These are phyloP conservation scores for Polypedilum vanderplanki DNA, from an alignment of 1,140 invertebrate species.

Conservation along the genomic window DNA sequence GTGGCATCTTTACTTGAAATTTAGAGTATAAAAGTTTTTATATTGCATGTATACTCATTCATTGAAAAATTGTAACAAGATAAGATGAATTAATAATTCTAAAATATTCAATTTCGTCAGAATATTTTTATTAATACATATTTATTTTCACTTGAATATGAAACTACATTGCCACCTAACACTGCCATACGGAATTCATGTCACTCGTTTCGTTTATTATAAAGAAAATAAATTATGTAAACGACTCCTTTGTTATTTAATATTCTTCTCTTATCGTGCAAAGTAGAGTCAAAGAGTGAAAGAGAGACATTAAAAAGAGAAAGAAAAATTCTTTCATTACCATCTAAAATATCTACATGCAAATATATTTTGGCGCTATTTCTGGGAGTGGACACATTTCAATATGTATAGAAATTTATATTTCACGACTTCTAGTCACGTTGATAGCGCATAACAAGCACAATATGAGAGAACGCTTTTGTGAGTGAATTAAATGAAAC, in stretches of 20 bases:
- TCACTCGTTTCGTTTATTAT: background rate
- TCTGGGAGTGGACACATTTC: background rate
- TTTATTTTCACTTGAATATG: no score
- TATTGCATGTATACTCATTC: background rate
- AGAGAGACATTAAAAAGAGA: background rate
- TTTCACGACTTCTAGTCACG: constrained; percentile 10
- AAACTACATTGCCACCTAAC: background rate
- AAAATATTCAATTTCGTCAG: no score
- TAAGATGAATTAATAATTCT: no score
- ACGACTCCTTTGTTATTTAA: background rate
- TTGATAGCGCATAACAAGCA: background rate
- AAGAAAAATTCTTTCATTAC: constrained; percentile 12
- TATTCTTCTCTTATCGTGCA: background rate
- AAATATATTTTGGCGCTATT: constrained; percentile 1
- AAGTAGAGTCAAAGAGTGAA: background rate
- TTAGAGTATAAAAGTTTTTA: background rate
- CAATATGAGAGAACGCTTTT: background rate
- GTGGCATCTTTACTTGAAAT: background rate
- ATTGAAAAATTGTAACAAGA: no score
- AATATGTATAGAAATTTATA: background rate
- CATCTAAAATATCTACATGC: constrained; percentile 1
- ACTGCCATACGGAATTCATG: background rate
- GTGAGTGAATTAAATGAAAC: no score
- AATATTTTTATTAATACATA: no score
- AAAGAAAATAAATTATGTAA: background rate